phyloP scores from a whole-genome alignment of 2,888 invertebrate genomes.

The Patella pellucida region DNA sequence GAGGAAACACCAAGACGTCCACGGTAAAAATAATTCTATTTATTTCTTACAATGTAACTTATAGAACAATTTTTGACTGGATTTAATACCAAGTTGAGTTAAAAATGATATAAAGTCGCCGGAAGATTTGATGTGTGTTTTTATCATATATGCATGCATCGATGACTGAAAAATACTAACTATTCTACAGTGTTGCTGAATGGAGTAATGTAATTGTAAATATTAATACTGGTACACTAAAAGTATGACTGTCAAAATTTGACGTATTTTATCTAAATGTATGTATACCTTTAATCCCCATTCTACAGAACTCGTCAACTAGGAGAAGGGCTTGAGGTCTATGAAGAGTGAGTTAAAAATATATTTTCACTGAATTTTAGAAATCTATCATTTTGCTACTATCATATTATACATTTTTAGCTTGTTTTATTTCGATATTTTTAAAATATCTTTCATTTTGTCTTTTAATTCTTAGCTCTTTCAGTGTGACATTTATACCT shows the following conservation, averaged over 20 bases:
- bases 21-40: slow-evolving; percentile 25
- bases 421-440: background rate
- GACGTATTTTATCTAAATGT: too few species aligned
- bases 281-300: too few species aligned
- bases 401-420: background rate
- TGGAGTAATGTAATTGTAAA: too few species aligned
- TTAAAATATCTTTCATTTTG: slow-evolving; percentile 9
- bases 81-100: too few species aligned
- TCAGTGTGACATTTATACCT: slow-evolving; percentile 1
- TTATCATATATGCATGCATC: slow-evolving; percentile 17
- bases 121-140: background rate
- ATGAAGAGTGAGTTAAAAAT: slow-evolving; percentile 56
- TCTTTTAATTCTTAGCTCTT: background rate
- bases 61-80: background rate
- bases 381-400: background rate
- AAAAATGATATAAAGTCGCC: too few species aligned
- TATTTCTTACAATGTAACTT: background rate
- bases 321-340: slow-evolving; percentile 58
- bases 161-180: background rate
- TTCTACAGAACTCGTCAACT: slow-evolving; percentile 40
- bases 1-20: slow-evolving; percentile 56
- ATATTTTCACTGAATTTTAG: background rate
- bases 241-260: too few species aligned
- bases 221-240: too few species aligned
- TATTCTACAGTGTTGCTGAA: too few species aligned